These are phyloP conservation scores for Diplogasteroides magnus DNA, from an alignment of 1,140 invertebrate genomes.

Conservation along the genomic window DNA sequence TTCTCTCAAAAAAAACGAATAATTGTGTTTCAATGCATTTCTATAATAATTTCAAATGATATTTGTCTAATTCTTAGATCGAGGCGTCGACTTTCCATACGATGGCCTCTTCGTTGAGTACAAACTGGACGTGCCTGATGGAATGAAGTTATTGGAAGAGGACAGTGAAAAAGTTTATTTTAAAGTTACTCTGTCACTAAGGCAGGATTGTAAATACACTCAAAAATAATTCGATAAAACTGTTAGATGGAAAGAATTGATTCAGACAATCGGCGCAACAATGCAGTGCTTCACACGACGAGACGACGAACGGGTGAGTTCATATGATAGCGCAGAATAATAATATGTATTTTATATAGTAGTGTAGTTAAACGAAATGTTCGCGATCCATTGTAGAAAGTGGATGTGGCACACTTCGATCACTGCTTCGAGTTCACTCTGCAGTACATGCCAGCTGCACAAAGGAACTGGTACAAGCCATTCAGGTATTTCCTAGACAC, in stretches of 20 bases:
- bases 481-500: too few species aligned
- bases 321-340: background rate
- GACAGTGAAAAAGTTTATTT: too few species aligned
- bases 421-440: background rate
- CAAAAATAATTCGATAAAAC: background rate
- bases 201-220: background rate
- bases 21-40: too few species aligned
- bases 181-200: too few species aligned
- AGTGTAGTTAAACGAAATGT: background rate
- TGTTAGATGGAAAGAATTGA: too few species aligned
- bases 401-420: background rate
- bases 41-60: too few species aligned
- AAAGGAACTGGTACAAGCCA: too few species aligned
- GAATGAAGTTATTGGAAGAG: too few species aligned
- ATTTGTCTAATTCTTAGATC: too few species aligned
- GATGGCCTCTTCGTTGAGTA: background rate
- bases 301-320: background rate
- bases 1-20: background rate
- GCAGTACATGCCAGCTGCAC: too few species aligned
- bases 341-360: too few species aligned
- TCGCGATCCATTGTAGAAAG: background rate
- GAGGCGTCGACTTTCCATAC: background rate
- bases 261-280: too few species aligned
- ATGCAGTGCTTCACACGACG: background rate
- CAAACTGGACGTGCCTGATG: background rate